Base-by-base conservation (phyloP, 2,888 invertebrate genomes). In the Phanerotoma sp. region DNA sequence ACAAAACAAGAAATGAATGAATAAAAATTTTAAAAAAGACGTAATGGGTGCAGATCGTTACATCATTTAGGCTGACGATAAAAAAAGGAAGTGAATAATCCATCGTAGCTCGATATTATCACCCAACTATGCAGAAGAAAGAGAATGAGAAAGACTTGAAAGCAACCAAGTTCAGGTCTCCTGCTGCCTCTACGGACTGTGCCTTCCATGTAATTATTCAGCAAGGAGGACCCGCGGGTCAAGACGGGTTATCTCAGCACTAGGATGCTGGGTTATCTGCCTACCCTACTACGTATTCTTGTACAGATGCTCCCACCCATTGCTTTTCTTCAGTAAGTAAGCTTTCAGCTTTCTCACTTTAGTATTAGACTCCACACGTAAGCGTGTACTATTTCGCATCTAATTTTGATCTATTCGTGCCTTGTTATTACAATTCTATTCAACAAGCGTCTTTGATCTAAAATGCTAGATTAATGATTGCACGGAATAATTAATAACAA, bases 181-280 rank as follows among this genome's bases (percentile, higher is more conserved):
- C 68, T 68, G 70, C 68, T 70, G 64, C 63, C 61, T 38, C 38
- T 10, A 52, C 28, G 44, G 42, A 20, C 16, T 15, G 57, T 62
- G 63, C 69, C 69, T 71, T 72, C 70, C 70, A 71, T 72, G 74
- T 74, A 75, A 75, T 75, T 75, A 75, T 75, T 75, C 75, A 75
- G 72, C 74, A 67, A 67, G 66, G 62, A 65, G 68, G 66, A 67
- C 66, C 66, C 64, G 60, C 60, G 66, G 68, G 67, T 69, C 69
- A 66, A 66, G 64, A 66, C 67, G 65, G 70, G 69, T 68, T 71
- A 71, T 71, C 70, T 66, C 62, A 64, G 63, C 68, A 66, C 71
- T 73, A 73, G 73, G 73, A 75, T 71, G 71, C 72, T 64, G 68
- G 73, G 73, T 74, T 75, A 75, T 75, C 75, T 73, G 67, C 67